These are phyloP conservation scores for Guaruba guarouba DNA, from an alignment of 2,113 vertebrate species.

Conservation along the genomic window DNA sequence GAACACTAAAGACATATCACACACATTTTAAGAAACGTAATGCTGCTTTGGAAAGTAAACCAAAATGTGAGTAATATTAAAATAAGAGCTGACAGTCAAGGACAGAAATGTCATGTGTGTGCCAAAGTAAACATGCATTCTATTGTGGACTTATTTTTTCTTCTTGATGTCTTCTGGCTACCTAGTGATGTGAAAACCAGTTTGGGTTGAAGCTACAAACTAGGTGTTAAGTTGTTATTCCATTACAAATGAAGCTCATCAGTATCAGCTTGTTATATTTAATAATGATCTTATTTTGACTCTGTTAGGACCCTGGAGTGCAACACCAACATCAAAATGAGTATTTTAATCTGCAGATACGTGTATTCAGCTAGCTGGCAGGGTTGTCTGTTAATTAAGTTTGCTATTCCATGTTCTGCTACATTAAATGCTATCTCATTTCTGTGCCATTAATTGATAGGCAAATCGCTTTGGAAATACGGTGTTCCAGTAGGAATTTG, in stretches of 20 bases:
- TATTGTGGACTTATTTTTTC: neutral
- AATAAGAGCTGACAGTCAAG: slow-evolving; percentile 7
- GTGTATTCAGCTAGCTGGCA: neutral
- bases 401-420: neutral
- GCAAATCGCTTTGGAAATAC: neutral
- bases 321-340: neutral
- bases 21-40: neutral
- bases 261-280: slow-evolving; percentile 5
- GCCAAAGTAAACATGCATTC: slow-evolving; percentile 10
- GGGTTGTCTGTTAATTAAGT: neutral
- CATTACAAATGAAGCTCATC: slow-evolving; percentile 12
- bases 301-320: slow-evolving; percentile 1
- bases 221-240: neutral
- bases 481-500: neutral
- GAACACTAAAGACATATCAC: too few relatives aligned
- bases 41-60: neutral
- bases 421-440: neutral
- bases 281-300: slow-evolving; percentile 27
- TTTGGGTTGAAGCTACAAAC: neutral
- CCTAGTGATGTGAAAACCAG: slow-evolving; percentile 37
- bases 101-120: neutral
- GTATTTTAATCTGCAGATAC: neutral
- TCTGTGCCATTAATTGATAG: neutral
- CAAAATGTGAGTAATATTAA: neutral
- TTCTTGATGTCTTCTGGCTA: slow-evolving; percentile 12